Evolutionary conservation across 2,888 invertebrate genomes (phyloP), one percentile per base, ranked within the genome.

Genomic region (Acanthosepion lycidas): DNA sequence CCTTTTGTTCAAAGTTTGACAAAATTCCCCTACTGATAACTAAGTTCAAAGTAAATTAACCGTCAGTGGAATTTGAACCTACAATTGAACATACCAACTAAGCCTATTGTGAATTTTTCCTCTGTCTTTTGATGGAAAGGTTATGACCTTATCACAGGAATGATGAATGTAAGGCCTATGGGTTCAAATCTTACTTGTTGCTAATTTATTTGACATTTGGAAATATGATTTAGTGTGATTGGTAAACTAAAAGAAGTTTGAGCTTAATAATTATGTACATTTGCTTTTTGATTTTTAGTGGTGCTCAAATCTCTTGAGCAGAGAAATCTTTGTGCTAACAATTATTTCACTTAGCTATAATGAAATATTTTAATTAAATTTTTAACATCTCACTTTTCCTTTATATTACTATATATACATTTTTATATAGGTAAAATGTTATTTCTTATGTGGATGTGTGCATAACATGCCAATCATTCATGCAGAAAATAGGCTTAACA

Each of bases 221-320:
- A 78, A n/a, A 78, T 78, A 78, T 78, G 78, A 78, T n/a, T 78
- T 78, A n/a, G 33, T 78, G n/a, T 78, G n/a, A n/a, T 78, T 78
- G 8, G 28, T 78, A n/a, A n/a, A n/a, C 15, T 12, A n/a, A 78
- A 78, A 15, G 78, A 78, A 78, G 9, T 78, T 78, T 12, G 15
- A n/a, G n/a, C 23, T 78, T 42, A 33, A 78, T 78, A n/a, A n/a
- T 78, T 33, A 78, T n/a, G n/a, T 78, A 78, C n/a, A n/a, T 78
- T 78, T 78, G n/a, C 5, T 9, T n/a, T n/a, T 78, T 78, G n/a
- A n/a, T 5, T 78, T 78, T 33, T 78, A 15, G 15, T 78, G 78
- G 15, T n/a, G 2, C 33, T 15, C 3, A n/a, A 5, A 4, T n/a
- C n/a, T 2, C n/a, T 23, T 59, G 0, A 59, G 20, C 59, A 20